Evolutionary conservation across 2,797 vertebrate species (phyloP), one percentile per base, ranked within the genome.

Genomic region (Lacerta viridis): DNA sequence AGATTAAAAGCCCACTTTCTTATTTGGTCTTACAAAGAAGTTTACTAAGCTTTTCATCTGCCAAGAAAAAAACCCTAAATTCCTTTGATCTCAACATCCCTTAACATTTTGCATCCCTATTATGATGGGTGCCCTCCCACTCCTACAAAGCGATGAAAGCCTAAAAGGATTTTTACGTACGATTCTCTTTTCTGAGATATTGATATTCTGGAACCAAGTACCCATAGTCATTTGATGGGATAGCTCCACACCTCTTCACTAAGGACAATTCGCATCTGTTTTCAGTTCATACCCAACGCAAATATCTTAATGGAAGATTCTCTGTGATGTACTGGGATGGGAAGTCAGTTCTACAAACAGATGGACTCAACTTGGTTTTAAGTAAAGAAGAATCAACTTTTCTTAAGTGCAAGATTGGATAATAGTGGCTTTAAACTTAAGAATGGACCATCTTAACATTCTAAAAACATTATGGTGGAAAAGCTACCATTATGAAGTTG

Each of bases 1-100:
- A 94, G 93, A 93, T 93, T 87, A 95, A 82, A 84, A 86, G 80
- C 23, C 91, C 79, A 74, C 83, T 92, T 82, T 93, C 93, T 95
- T 95, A 95, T 95, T 94, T 96, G 92, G 95, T 94, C 92, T 95
- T 90, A 90, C 79, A 94, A 85, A 92, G 94, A 92, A 94, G 93
- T 94, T 90, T 87, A 91, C 87, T 1, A 2, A 90, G 90, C 6
- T 68, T 85, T 0, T n/a, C 80, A 87, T 89, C 80, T 0, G 61
- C 88, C 76, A 88, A 83, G 64, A 0, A 10, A 91, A 88, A 84
- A 89, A 76, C 71, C 90, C 81, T 72, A 43, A 88, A 88, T 59
- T 88, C 77, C 89, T 84, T 90, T 90, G 82, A 90, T 90, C 86
- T 66, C 64, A 90, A 64, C 77, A 74, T 84, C 89, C 81, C 87